Evolutionary conservation across 2,797 vertebrate species (phyloP).

Genomic region (Tragelaphus eurycerus): DNA sequence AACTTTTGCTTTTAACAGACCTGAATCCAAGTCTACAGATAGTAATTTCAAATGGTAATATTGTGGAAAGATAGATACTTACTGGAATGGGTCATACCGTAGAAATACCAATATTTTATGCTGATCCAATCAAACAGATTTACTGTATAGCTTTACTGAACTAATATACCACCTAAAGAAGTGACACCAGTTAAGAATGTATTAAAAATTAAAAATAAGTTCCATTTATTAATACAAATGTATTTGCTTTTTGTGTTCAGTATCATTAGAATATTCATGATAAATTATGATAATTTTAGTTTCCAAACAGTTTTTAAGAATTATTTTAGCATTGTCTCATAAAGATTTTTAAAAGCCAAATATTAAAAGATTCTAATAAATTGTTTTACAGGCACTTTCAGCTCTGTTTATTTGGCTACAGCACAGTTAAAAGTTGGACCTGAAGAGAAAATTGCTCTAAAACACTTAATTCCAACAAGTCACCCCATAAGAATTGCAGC

Average conservation of each 20-base stretch:
- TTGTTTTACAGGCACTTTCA: slow-evolving; percentile 92
- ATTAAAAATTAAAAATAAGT: slow-evolving; percentile 17
- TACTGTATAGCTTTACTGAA: not conserved
- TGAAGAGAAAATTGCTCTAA: slow-evolving; percentile 94
- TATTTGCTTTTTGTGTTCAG: not conserved
- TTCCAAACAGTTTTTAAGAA: not conserved
- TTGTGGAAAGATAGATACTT: not conserved
- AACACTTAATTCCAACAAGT: slow-evolving; percentile 98
- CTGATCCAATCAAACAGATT: not conserved
- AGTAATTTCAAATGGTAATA: not conserved
- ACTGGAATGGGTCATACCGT: not conserved
- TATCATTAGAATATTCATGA: not conserved
- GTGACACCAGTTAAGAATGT: not conserved
- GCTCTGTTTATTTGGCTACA: slow-evolving; percentile 96
- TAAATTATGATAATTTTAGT: not conserved
- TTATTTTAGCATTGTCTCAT: slow-evolving; percentile 15
- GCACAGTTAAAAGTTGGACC: slow-evolving; percentile 88
- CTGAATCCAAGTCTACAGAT: not conserved
- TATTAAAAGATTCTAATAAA: slow-evolving; percentile 49
- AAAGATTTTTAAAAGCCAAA: slow-evolving; percentile 68
- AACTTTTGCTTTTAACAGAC: not conserved
- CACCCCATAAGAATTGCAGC: slow-evolving; percentile 96
- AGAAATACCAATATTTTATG: not conserved
- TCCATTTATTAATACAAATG: not conserved
- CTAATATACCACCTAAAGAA: not conserved